These are phyloP conservation scores for Lindbergichthys nudifrons DNA, from an alignment of 2,797 vertebrate genomes.

Conservation along the genomic window DNA sequence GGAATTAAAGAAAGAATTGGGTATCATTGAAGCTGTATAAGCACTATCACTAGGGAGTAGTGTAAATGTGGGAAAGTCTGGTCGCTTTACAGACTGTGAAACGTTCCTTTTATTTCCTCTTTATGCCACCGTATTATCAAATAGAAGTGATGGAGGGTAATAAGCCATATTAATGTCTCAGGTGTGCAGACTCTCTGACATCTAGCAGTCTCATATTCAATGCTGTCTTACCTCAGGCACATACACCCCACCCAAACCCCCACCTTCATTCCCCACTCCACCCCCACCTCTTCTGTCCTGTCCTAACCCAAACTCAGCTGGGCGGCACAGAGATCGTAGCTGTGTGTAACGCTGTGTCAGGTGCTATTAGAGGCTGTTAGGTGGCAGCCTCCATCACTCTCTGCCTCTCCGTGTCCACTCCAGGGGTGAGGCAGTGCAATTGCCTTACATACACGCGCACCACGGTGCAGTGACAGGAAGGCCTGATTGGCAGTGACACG, in stretches of 20 bases:
- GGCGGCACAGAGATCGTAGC: slow-evolving; percentile 76
- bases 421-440: slow-evolving; percentile 82
- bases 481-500: slow-evolving; percentile 85
- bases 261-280: slow-evolving; percentile 25
- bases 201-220: slow-evolving; percentile 49
- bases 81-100: slow-evolving; percentile 6
- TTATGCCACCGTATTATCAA: slow-evolving; percentile 23
- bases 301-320: slow-evolving; percentile 79
- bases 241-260: slow-evolving; percentile 45
- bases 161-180: slow-evolving; percentile 40
- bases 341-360: slow-evolving; percentile 84
- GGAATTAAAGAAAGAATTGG: slow-evolving; percentile 27
- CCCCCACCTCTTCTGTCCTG: slow-evolving; percentile 57
- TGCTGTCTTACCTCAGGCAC: slow-evolving; percentile 46
- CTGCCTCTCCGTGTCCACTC: slow-evolving; percentile 81
- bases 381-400: slow-evolving; percentile 85
- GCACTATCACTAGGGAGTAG: slow-evolving; percentile 10
- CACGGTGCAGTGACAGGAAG: slow-evolving; percentile 79
- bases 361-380: slow-evolving; percentile 85
- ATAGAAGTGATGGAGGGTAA: slow-evolving; percentile 32
- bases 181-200: slow-evolving; percentile 22
- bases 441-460: slow-evolving; percentile 75
- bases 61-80: slow-evolving; percentile 31
- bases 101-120: slow-evolving; percentile 19
- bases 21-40: slow-evolving; percentile 32